These are phyloP conservation scores for Scomber japonicus DNA, from an alignment of 2,113 vertebrate species.

Conservation along the genomic window DNA sequence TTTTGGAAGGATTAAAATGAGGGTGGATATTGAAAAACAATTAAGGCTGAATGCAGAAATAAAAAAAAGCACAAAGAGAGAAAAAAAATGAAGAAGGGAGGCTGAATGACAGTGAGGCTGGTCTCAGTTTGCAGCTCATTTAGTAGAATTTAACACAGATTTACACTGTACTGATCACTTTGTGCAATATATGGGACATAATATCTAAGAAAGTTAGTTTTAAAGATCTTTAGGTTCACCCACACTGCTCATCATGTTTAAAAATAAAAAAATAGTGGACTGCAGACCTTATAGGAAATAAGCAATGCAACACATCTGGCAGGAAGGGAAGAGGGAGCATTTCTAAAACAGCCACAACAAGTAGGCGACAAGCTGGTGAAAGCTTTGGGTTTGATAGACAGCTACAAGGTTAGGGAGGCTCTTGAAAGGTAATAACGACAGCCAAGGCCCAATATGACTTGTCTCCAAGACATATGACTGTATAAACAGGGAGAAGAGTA, in stretches of 20 bases:
- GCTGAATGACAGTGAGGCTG: neutral
- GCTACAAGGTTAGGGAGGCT: constrained; percentile 1
- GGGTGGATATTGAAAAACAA: neutral
- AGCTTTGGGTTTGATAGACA: constrained; percentile 19
- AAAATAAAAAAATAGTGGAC: neutral
- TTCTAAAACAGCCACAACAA: neutral
- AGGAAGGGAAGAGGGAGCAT: neutral
- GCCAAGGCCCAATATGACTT: neutral
- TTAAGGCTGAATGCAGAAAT: neutral
- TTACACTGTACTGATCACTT: constrained; percentile 2
- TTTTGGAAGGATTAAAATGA: constrained; percentile 4
- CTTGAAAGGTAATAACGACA: constrained; percentile 30
- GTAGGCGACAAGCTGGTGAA: constrained; percentile 19
- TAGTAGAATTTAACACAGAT: neutral
- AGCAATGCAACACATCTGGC: neutral
- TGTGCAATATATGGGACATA: neutral
- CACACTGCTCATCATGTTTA: neutral
- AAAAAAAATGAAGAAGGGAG: neutral
- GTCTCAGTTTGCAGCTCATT: neutral
- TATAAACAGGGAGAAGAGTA: neutral
- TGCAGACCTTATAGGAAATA: neutral
- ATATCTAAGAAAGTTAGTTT: neutral
- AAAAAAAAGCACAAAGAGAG: neutral
- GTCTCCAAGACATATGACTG: constrained; percentile 1
- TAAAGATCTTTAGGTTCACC: constrained; percentile 22